phyloP scores from a whole-genome alignment of 2,888 invertebrate species.

The Lasioglossum oenotherae region DNA sequence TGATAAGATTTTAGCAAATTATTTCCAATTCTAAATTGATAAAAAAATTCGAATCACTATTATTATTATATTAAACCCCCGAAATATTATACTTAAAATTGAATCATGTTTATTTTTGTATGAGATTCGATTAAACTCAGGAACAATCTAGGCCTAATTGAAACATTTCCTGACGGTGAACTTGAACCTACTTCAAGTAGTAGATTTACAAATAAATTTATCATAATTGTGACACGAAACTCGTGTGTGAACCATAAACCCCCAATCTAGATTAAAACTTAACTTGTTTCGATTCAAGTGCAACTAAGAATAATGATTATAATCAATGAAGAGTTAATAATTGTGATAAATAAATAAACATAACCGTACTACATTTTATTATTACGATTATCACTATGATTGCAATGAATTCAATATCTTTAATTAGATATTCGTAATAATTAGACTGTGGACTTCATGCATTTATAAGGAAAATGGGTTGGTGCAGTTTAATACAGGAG shows the following conservation, averaged over 20 bases:
- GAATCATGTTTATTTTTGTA: neutral
- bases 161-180: neutral
- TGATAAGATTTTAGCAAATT: neutral
- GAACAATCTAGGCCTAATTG: neutral
- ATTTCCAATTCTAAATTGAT: no score
- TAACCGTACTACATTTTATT: neutral
- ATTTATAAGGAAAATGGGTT: no score
- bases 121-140: neutral
- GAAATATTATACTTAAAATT: neutral
- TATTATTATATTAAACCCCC: neutral
- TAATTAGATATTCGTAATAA: neutral
- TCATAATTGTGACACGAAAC: neutral
- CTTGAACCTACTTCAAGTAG: neutral
- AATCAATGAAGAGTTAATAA: neutral
- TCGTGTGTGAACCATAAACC: neutral
- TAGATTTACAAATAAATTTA: neutral
- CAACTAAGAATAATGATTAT: neutral
- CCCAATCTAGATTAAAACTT: neutral
- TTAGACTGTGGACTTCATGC: no score
- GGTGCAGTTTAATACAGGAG: no score
- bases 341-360: neutral
- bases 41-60: neutral
- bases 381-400: neutral
- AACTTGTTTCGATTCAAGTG: neutral
- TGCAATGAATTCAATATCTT: neutral